A percentile compares a stretch with the other conserved stretches of the same genome.
Evolutionary conservation across 2,113 vertebrate genomes (phyloP).

Genomic region (Oncorhynchus tshawytscha): DNA sequence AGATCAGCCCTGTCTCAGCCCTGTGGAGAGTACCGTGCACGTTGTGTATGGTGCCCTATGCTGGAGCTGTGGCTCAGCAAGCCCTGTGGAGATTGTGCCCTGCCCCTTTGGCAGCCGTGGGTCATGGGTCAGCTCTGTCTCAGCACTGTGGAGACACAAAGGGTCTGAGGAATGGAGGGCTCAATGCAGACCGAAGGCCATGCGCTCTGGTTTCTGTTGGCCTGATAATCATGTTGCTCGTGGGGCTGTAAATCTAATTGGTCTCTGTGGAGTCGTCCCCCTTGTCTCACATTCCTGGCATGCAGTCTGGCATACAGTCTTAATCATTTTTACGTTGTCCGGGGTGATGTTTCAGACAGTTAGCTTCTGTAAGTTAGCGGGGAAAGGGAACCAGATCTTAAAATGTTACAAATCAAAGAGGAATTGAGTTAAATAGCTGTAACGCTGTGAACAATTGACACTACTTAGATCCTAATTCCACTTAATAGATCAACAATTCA

Average conservation of each 20-base stretch:
- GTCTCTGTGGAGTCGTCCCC: conserved; percentile 24
- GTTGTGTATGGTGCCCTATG: no score
- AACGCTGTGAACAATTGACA: conserved; percentile 14
- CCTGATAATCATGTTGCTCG: conserved; percentile 46
- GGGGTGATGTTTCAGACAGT: neutral
- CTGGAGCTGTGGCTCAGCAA: no score
- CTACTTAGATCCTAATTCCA: conserved; percentile 16
- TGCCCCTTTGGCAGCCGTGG: conserved; percentile 34
- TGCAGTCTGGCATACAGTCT: conserved; percentile 17
- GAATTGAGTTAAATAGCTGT: neutral
- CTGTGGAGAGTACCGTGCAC: no score
- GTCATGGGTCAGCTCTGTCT: conserved; percentile 2
- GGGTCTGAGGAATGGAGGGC: conserved; percentile 20
- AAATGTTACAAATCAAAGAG: neutral
- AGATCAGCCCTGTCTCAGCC: no score
- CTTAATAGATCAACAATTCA: conserved; percentile 10
- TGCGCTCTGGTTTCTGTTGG: conserved; percentile 31
- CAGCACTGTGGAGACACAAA: conserved; percentile 24
- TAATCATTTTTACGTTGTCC: neutral
- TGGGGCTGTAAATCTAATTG: conserved; percentile 49
- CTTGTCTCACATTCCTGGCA: conserved; percentile 45
- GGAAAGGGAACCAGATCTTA: neutral
- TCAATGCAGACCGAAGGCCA: conserved; percentile 39
- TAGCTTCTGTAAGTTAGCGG: neutral
- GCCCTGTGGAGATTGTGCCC: no score